Conservation (phyloP, 2,113 vertebrate genomes). For the Micronisus gabar region DNA sequence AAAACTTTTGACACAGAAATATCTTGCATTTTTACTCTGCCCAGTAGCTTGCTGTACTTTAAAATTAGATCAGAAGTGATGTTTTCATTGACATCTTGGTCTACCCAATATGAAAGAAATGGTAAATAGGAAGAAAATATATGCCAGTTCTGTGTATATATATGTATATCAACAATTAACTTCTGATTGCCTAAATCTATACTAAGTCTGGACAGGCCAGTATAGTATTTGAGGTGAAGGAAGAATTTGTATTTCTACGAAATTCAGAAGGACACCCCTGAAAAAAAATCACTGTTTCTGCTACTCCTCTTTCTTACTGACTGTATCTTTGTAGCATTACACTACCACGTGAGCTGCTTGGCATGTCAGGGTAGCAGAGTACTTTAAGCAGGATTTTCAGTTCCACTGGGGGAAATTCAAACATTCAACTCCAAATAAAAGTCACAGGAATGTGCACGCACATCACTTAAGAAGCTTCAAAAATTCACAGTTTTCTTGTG, state of each 20-base stretch:
- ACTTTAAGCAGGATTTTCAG: neutral
- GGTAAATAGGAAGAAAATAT: neutral
- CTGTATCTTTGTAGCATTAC: neutral
- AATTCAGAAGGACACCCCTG: neutral
- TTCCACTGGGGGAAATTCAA: neutral
- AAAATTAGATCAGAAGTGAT: conserved; percentile 9
- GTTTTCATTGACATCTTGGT: neutral
- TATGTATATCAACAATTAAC: neutral
- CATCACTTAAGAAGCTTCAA: neutral
- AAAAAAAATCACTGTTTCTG: neutral
- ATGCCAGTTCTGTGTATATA: neutral
- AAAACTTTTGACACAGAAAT: neutral
- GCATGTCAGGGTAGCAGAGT: neutral
- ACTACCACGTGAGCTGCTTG: neutral
- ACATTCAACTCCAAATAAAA: neutral
- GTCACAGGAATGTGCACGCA: neutral
- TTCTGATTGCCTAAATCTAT: neutral
- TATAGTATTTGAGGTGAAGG: neutral
- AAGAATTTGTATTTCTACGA: neutral
- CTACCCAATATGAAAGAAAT: neutral
- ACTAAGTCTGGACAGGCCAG: neutral
- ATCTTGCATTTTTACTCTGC: neutral
- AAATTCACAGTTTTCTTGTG: neutral
- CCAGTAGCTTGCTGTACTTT: neutral
- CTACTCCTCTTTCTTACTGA: neutral